These are phyloP conservation scores for Trematomus bernacchii DNA, from an alignment of 2,797 vertebrate genomes.

Conservation along the genomic window DNA sequence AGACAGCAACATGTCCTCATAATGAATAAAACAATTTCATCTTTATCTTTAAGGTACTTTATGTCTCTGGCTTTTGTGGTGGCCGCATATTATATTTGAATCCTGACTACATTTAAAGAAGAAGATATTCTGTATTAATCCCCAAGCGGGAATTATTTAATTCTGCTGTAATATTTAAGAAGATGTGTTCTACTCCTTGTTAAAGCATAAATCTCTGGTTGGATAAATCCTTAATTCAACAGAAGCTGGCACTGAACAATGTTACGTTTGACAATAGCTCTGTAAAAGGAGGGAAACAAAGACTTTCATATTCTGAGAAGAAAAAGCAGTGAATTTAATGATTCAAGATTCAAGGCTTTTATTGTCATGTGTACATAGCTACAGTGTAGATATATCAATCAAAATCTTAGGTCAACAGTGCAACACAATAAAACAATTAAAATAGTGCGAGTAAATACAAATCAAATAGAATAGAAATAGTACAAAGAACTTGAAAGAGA, in stretches of 20 bases:
- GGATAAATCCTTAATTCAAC: constrained; percentile 43
- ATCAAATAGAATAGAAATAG: too few species aligned
- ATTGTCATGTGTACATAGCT: too few species aligned
- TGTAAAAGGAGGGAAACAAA: constrained; percentile 8
- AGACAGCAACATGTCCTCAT: constrained; percentile 27
- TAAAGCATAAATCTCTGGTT: constrained; percentile 17
- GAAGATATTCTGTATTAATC: too few species aligned
- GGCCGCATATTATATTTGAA: constrained; percentile 19
- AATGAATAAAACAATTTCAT: constrained; percentile 53
- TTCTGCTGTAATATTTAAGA: background rate
- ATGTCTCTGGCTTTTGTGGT: constrained; percentile 33
- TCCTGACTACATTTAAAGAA: constrained; percentile 31
- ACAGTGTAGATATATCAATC: too few species aligned
- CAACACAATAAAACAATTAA: too few species aligned
- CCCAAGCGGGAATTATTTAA: too few species aligned
- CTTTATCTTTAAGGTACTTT: constrained; percentile 20
- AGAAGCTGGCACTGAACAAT: constrained; percentile 8
- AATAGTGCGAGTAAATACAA: too few species aligned
- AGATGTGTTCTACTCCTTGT: constrained; percentile 34
- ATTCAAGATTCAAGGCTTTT: too few species aligned
- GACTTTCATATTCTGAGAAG: constrained; percentile 15
- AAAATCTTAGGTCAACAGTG: too few species aligned
- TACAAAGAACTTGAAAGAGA: constrained; percentile 11
- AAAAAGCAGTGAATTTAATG: background rate
- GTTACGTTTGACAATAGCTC: constrained; percentile 45